A percentile compares a stretch with the other conserved stretches of the same genome.
Conservation (phyloP, 2,113 vertebrate species). For the Labrus mixtus region DNA sequence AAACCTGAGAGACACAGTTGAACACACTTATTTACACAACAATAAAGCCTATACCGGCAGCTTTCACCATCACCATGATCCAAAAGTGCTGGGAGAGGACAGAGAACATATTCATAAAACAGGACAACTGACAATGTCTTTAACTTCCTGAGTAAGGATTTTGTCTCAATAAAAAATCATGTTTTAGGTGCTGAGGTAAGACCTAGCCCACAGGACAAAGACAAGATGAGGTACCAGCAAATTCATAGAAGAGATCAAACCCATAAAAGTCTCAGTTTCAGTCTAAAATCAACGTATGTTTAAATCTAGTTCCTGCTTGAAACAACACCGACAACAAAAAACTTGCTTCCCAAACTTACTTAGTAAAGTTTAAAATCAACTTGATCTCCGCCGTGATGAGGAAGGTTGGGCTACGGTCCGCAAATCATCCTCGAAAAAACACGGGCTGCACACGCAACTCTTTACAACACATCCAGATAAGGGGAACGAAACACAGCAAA, state of each 20-base stretch:
- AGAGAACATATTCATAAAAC: slow-evolving; percentile 6
- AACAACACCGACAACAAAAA: background rate
- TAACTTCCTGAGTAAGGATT: background rate
- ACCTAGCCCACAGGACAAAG: slow-evolving; percentile 9
- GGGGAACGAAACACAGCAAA: slow-evolving; percentile 41
- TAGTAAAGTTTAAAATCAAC: slow-evolving; percentile 74
- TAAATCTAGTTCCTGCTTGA: background rate
- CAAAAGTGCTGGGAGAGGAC: background rate
- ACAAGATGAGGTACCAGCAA: background rate
- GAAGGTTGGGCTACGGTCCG: slow-evolving; percentile 71
- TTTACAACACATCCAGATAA: slow-evolving; percentile 42
- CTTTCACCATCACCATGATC: slow-evolving; percentile 8
- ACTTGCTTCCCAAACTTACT: slow-evolving; percentile 66
- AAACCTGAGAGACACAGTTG: slow-evolving; percentile 1
- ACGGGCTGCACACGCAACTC: slow-evolving; percentile 62
- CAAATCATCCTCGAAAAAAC: slow-evolving; percentile 60
- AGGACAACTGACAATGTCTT: slow-evolving; percentile 2
- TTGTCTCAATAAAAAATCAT: background rate
- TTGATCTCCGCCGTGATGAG: slow-evolving; percentile 64
- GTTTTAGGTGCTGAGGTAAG: too few species aligned
- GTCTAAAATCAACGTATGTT: background rate
- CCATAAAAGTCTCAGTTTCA: slow-evolving; percentile 7
- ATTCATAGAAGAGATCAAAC: slow-evolving; percentile 1
- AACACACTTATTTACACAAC: background rate
- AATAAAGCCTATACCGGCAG: background rate